These are phyloP conservation scores for Zosterops pallidus DNA, from an alignment of 2,113 vertebrate species.

Conservation along the genomic window DNA sequence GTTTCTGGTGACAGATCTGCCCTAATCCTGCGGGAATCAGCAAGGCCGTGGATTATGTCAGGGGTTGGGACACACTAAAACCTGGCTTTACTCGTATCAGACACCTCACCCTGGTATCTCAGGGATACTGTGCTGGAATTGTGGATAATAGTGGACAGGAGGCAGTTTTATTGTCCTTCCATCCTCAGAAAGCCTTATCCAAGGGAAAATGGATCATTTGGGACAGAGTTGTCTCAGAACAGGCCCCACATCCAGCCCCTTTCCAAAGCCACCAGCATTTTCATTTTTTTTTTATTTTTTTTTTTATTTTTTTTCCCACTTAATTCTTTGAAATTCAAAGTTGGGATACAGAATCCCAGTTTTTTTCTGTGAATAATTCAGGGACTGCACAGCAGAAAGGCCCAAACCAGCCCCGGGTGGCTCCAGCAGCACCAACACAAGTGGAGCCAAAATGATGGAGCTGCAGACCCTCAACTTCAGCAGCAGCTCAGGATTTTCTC, in stretches of 20 bases:
- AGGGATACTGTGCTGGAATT: neutral
- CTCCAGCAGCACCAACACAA: neutral
- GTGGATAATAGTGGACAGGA: neutral
- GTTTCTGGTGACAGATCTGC: slow-evolving; percentile 30
- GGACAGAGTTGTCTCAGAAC: neutral
- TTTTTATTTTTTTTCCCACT: rapidly evolving
- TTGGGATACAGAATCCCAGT: slow-evolving; percentile 32
- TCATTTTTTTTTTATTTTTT: neutral
- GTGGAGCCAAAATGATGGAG: neutral
- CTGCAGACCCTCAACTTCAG: neutral
- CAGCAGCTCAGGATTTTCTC: neutral
- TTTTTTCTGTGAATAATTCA: slow-evolving; percentile 72
- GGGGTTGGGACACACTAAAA: neutral
- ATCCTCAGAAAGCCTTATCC: neutral
- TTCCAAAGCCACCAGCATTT: neutral
- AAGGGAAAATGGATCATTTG: neutral
- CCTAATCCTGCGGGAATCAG: slow-evolving; percentile 13
- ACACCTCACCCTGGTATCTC: neutral
- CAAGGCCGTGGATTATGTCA: neutral
- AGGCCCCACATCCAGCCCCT: neutral
- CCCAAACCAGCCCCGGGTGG: neutral
- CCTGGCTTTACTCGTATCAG: neutral
- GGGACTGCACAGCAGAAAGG: neutral
- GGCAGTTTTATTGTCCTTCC: neutral
- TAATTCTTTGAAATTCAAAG: slow-evolving; percentile 60